phyloP scores from a whole-genome alignment of 2,113 vertebrate species.

The Gasterosteus nipponicus region DNA sequence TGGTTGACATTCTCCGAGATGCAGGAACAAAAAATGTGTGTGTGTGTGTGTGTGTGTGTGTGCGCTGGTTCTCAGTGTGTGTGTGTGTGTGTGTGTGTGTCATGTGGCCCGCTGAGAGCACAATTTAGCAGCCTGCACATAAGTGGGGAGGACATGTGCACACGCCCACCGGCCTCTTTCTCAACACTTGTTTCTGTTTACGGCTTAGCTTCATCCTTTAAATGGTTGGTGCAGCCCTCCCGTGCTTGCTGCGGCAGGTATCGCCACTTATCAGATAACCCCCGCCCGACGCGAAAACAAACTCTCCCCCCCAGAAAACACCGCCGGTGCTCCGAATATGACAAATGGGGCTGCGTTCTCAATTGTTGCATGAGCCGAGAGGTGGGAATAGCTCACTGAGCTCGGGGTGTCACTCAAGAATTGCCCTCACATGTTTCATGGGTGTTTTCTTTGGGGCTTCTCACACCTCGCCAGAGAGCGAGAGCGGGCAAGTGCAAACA shows the following conservation, averaged over 20 bases:
- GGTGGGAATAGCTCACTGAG: background rate
- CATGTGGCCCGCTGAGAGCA: conserved; percentile 20
- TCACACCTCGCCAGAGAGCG: conserved; percentile 19
- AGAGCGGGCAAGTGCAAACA: conserved; percentile 72
- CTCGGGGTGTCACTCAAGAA: conserved; percentile 64
- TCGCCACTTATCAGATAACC: conserved; percentile 25
- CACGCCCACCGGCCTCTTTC: conserved; percentile 44
- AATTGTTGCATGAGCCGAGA: conserved; percentile 36
- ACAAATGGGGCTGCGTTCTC: conserved; percentile 28
- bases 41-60: conserved; percentile 28
- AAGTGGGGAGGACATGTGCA: conserved; percentile 43
- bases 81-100: conserved; percentile 21
- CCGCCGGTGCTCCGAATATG: conserved; percentile 9
- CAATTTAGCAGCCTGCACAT: conserved; percentile 56
- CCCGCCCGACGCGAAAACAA: background rate
- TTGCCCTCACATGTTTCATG: conserved; percentile 37
- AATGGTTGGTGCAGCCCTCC: background rate
- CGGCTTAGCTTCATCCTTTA: conserved; percentile 9
- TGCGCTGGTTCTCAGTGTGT: conserved; percentile 1
- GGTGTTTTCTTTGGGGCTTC: conserved; percentile 60
- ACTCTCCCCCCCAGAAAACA: background rate
- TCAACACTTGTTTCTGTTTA: conserved; percentile 27
- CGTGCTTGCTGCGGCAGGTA: conserved; percentile 34
- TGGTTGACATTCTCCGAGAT: conserved; percentile 64
- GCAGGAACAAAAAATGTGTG: conserved; percentile 45